Conservation (phyloP, 2,888 invertebrate species). For the Tromatobia lineatoria region DNA sequence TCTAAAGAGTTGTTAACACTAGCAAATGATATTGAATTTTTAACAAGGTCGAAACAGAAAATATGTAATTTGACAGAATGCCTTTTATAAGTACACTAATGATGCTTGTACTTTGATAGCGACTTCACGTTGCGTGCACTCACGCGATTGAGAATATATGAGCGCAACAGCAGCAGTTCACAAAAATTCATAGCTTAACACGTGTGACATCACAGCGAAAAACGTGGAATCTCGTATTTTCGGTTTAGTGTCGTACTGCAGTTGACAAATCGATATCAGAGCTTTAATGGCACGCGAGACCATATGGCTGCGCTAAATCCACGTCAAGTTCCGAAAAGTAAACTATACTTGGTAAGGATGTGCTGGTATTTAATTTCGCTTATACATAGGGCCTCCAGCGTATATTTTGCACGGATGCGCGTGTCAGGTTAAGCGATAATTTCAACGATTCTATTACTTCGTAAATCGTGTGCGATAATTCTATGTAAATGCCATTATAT, state of each 20-base stretch:
- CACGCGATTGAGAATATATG: slow-evolving; percentile 5
- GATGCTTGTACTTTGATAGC: not conserved
- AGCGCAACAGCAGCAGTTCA: not conserved
- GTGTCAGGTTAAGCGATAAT: not conserved
- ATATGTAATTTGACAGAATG: not conserved
- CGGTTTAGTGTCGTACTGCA: slow-evolving; percentile 11
- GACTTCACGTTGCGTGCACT: not conserved
- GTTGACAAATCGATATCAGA: slow-evolving; percentile 11
- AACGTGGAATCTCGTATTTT: slow-evolving; percentile 10
- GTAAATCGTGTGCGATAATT: slow-evolving; percentile 6
- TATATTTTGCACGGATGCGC: not conserved
- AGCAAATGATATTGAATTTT: no score
- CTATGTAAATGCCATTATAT: not conserved
- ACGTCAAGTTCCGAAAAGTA: slow-evolving; percentile 20
- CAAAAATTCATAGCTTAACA: slow-evolving; percentile 17
- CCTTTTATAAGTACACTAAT: not conserved
- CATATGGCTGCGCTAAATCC: slow-evolving; percentile 23
- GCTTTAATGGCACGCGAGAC: slow-evolving; percentile 22
- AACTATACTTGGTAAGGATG: slow-evolving; percentile 3
- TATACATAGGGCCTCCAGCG: not conserved
- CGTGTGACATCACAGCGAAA: slow-evolving; percentile 7
- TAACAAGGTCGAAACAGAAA: no score
- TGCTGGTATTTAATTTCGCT: slow-evolving; percentile 7
- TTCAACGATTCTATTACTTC: slow-evolving; percentile 16
- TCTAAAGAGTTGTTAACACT: no score